phyloP scores from a whole-genome alignment of 2,113 vertebrate species.

The Prionailurus bengalensis region DNA sequence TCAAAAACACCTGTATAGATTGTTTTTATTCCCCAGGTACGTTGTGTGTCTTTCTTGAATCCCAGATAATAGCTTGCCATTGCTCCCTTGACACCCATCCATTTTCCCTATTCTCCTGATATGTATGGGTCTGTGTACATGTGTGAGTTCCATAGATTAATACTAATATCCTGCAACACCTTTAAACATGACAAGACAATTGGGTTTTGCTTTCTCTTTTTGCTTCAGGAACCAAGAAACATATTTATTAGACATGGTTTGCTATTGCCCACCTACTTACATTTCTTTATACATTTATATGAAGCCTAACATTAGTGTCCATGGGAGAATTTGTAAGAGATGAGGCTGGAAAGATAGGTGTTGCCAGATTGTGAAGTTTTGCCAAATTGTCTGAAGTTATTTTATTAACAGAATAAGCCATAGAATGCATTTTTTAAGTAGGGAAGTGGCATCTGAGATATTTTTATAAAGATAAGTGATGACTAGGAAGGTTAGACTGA shows the following conservation, averaged over 20 bases:
- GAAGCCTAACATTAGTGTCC: slow-evolving; percentile 25
- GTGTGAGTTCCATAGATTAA: not conserved
- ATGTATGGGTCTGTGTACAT: not conserved
- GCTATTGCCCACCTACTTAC: not conserved
- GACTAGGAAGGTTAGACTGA: not conserved
- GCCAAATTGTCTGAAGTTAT: not conserved
- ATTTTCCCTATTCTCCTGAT: not conserved
- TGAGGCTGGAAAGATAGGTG: not conserved
- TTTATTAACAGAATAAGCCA: not conserved
- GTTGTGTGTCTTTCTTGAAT: not conserved
- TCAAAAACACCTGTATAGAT: not conserved
- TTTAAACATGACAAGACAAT: not conserved
- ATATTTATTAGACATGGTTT: not conserved
- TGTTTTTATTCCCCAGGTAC: not conserved
- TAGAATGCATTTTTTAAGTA: not conserved
- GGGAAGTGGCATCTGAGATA: not conserved
- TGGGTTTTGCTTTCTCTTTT: slow-evolving; percentile 19
- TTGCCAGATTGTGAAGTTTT: slow-evolving; percentile 20
- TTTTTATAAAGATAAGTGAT: slow-evolving; percentile 14
- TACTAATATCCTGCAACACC: not conserved
- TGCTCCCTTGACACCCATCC: not conserved
- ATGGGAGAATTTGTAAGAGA: not conserved
- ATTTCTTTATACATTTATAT: not conserved
- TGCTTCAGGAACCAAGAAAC: slow-evolving; percentile 30
- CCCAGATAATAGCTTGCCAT: not conserved